Percentiles rank a stretch among this genome's conserved stretches.
phyloP scores from a whole-genome alignment of 2,888 invertebrate species.

The Cosmorhoe ocellata region DNA sequence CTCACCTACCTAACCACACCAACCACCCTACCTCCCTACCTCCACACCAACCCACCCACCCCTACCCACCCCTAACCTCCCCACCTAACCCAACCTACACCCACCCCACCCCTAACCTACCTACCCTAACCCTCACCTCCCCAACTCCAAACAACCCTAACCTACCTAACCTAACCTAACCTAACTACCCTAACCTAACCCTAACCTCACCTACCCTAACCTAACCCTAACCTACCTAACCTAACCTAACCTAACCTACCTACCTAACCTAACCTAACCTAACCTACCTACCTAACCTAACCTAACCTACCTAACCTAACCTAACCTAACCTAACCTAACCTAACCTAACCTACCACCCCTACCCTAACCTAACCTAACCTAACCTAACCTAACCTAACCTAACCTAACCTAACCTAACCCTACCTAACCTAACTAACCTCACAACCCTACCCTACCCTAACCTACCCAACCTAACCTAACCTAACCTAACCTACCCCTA shows the following conservation, averaged over 20 bases:
- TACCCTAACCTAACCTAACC: constrained; percentile 38
- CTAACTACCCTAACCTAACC: constrained; percentile 31
- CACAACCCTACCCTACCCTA: constrained; percentile 26
- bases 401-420: constrained; percentile 32
- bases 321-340: constrained; percentile 35
- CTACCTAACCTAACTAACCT: constrained; percentile 35
- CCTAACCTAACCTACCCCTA: constrained; percentile 10
- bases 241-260: constrained; percentile 30
- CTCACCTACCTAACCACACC: too few species aligned
- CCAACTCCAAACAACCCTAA: too few species aligned
- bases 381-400: constrained; percentile 37
- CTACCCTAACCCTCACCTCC: too few species aligned
- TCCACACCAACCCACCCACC: too few species aligned
- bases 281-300: constrained; percentile 10
- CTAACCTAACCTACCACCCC: constrained; percentile 30
- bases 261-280: constrained; percentile 24
- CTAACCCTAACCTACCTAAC: constrained; percentile 1
- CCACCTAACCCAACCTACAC: too few species aligned
- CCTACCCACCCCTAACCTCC: too few species aligned
- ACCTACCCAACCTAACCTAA: constrained; percentile 28
- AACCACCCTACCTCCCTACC: too few species aligned
- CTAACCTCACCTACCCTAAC: constrained; percentile 35
- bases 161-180: constrained; percentile 29
- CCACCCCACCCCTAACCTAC: too few species aligned
- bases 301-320: constrained; percentile 28